Evolutionary conservation across 2,888 invertebrate species (phyloP).

Genomic region (Epiblema foenella): DNA sequence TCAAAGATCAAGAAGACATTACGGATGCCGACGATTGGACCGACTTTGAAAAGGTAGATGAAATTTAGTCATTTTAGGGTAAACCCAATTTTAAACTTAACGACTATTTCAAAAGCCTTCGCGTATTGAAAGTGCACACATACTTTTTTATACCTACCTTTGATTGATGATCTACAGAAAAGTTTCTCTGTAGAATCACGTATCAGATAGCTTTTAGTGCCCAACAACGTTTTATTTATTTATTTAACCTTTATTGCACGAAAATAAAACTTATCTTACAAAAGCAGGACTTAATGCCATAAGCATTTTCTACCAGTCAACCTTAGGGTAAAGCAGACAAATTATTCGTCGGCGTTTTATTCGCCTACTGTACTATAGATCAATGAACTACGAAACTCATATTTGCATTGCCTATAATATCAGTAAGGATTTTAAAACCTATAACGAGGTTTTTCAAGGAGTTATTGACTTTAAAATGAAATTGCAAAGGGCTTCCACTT

Average conservation of each 20-base stretch:
- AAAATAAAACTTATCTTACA: no score
- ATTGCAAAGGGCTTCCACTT: neutral
- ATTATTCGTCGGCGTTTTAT: no score
- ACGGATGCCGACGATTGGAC: neutral
- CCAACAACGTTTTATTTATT: no score
- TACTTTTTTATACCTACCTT: neutral
- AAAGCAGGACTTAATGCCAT: no score
- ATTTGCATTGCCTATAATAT: no score
- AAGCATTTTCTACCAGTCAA: no score
- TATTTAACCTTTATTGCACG: no score
- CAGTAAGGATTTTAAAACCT: neutral
- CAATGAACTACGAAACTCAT: no score
- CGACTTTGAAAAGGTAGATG: neutral
- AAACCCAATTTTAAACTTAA: neutral
- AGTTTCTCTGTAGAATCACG: neutral
- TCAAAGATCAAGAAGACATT: constrained; percentile 24
- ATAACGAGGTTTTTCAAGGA: no score
- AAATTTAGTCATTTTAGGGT: neutral
- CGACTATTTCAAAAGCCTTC: constrained; percentile 4
- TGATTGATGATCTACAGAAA: neutral
- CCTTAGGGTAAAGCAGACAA: no score
- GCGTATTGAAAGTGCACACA: neutral
- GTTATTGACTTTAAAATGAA: no score
- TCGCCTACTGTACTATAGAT: no score
- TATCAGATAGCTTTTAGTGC: neutral